Evolutionary conservation across 1,140 invertebrate genomes (phyloP).

Genomic region (Pseudomyrmex dendroicus): DNA sequence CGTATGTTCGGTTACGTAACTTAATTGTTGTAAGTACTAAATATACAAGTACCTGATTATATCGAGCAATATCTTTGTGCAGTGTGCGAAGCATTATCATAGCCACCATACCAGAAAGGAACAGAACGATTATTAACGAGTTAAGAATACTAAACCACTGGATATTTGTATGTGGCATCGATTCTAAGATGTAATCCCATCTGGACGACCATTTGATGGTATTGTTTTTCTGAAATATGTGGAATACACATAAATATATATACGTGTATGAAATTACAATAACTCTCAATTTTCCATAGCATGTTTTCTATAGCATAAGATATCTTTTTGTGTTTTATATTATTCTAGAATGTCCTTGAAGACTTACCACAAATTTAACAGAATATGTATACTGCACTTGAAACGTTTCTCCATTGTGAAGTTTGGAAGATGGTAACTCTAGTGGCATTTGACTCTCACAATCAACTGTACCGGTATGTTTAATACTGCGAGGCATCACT

Average conservation of each 20-base stretch:
- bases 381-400: conserved; percentile 95
- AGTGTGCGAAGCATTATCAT: conserved; percentile 99
- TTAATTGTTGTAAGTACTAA: not conserved
- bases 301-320: too few relatives aligned
- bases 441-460: conserved; percentile 87
- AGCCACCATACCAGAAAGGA: conserved; percentile 99
- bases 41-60: conserved; percentile 91
- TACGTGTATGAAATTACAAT: not conserved
- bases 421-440: conserved; percentile 88
- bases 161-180: conserved; percentile 99
- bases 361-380: conserved; percentile 90
- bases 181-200: conserved; percentile 99
- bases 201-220: conserved; percentile 98
- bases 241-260: too few relatives aligned
- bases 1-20: conserved; percentile 1
- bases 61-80: conserved; percentile 99
- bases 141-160: conserved; percentile 99
- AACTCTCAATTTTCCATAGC: conserved; percentile 6
- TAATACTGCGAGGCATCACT: conserved; percentile 92
- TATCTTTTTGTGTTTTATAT: too few relatives aligned
- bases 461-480: conserved; percentile 86
- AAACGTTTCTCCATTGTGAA: conserved; percentile 86
- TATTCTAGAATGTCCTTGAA: not conserved
- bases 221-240: conserved; percentile 88
- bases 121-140: conserved; percentile 95